These are phyloP conservation scores for Callitettix versicolor DNA, from an alignment of 1,140 invertebrate species.

Conservation along the genomic window DNA sequence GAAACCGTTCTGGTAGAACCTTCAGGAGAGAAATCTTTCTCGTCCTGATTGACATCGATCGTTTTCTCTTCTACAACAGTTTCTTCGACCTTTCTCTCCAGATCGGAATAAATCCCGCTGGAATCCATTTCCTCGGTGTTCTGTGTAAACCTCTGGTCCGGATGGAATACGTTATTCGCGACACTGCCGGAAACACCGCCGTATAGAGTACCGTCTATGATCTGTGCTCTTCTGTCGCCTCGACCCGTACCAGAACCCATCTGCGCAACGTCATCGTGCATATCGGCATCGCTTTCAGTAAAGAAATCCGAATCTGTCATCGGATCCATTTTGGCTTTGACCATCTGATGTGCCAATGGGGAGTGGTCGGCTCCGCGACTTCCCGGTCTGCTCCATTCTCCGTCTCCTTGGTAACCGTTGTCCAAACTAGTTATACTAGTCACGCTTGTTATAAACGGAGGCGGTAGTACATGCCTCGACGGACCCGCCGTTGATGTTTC, in stretches of 20 bases:
- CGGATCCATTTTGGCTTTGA: conserved; percentile 41
- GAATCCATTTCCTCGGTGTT: conserved; percentile 66
- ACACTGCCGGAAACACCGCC: conserved; percentile 36
- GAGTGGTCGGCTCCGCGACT: conserved; percentile 34
- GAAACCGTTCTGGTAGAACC: conserved; percentile 23
- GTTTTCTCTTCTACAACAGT: conserved; percentile 25
- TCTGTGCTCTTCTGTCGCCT: conserved; percentile 59
- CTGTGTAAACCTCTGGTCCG: conserved; percentile 36
- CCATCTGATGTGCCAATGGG: conserved; percentile 20
- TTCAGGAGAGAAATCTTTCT: conserved; percentile 16
- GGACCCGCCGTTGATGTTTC: conserved; percentile 28
- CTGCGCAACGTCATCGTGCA: conserved; percentile 50
- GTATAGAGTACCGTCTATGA: conserved; percentile 75
- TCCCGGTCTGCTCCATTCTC: conserved; percentile 62
- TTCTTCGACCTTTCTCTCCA: conserved; percentile 45
- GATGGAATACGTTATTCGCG: conserved; percentile 5
- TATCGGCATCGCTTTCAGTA: conserved; percentile 75
- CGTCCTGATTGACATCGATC: neutral
- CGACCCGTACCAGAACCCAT: conserved; percentile 27
- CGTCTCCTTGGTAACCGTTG: conserved; percentile 75
- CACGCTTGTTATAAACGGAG: conserved; percentile 63
- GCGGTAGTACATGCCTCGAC: conserved; percentile 34
- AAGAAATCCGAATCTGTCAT: conserved; percentile 86
- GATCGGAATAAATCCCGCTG: conserved; percentile 73
- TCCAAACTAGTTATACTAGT: conserved; percentile 77